phyloP scores from a whole-genome alignment of 2,113 vertebrate species.

The Machaerirhynchus nigripectus region DNA sequence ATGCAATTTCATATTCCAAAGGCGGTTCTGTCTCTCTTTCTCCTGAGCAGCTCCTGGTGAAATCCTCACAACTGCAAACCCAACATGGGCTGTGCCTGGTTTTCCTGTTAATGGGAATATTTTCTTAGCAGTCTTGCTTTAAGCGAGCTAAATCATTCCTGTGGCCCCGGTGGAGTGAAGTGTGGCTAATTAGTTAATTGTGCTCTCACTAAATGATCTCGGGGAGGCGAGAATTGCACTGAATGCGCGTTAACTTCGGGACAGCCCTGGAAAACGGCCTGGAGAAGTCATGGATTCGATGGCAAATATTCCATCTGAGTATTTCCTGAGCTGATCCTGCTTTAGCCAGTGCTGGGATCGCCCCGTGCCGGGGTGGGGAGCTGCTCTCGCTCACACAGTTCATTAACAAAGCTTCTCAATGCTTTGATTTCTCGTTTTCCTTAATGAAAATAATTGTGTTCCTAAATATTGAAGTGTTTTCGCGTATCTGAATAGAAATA shows the following conservation, averaged over 20 bases:
- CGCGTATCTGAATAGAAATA: fast-evolving
- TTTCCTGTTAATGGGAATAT: not conserved
- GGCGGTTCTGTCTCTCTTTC: not conserved
- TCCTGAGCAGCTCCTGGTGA: not conserved
- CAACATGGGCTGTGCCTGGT: not conserved
- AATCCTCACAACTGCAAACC: not conserved
- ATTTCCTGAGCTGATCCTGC: not conserved
- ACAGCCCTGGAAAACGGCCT: not conserved
- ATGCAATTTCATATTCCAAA: not conserved
- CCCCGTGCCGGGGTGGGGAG: fast-evolving
- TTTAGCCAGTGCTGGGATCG: not conserved
- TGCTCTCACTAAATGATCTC: not conserved
- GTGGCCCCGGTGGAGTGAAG: not conserved
- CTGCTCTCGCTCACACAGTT: not conserved
- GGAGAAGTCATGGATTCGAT: not conserved
- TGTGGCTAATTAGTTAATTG: not conserved
- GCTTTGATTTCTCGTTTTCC: not conserved
- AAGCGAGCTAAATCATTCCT: not conserved
- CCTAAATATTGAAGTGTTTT: not conserved
- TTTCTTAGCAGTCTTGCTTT: not conserved
- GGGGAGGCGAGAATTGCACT: not conserved
- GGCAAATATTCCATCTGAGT: not conserved
- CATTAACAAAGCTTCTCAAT: not conserved
- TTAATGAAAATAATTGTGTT: not conserved
- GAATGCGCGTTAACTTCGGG: not conserved